Conservation (phyloP, 2,888 invertebrate species). For the Aphidoletes aphidimyza region DNA sequence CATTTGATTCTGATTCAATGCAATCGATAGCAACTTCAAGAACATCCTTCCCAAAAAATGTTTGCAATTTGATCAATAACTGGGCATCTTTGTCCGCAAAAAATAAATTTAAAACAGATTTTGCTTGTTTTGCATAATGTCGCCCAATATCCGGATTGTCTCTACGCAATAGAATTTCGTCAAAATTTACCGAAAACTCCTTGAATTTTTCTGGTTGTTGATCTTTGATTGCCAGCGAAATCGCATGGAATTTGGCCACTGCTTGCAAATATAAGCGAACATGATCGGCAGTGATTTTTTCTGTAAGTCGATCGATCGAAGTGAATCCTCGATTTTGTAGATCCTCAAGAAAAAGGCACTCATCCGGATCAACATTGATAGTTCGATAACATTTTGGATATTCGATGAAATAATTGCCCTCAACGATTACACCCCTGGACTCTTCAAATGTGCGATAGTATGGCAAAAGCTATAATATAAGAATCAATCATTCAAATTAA, state of each 20-base stretch:
- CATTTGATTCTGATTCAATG: conserved; percentile 58
- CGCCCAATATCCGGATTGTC: background rate
- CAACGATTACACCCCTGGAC: conserved; percentile 56
- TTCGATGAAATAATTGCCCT: conserved; percentile 54
- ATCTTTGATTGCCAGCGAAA: conserved; percentile 71
- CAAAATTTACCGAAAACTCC: conserved; percentile 59
- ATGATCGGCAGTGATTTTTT: conserved; percentile 56
- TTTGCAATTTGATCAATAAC: conserved; percentile 47
- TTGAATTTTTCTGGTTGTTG: conserved; percentile 69
- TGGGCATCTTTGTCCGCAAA: conserved; percentile 33
- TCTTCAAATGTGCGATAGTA: conserved; percentile 54
- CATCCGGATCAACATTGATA: conserved; percentile 60
- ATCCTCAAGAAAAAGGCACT: conserved; percentile 67
- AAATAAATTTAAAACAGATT: too few relatives aligned
- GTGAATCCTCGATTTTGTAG: conserved; percentile 64
- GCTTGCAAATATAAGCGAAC: conserved; percentile 67
- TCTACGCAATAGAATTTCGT: background rate
- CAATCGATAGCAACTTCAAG: background rate
- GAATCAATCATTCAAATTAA: too few relatives aligned
- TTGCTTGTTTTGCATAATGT: too few relatives aligned
- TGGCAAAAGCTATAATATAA: conserved; percentile 5
- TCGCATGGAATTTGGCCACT: conserved; percentile 71
- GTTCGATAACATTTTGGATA: conserved; percentile 54
- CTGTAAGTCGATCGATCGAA: conserved; percentile 65
- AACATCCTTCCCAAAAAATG: background rate